Conservation (phyloP, 2,113 vertebrate genomes). For the Sinocyclocheilus maitianheensis region DNA sequence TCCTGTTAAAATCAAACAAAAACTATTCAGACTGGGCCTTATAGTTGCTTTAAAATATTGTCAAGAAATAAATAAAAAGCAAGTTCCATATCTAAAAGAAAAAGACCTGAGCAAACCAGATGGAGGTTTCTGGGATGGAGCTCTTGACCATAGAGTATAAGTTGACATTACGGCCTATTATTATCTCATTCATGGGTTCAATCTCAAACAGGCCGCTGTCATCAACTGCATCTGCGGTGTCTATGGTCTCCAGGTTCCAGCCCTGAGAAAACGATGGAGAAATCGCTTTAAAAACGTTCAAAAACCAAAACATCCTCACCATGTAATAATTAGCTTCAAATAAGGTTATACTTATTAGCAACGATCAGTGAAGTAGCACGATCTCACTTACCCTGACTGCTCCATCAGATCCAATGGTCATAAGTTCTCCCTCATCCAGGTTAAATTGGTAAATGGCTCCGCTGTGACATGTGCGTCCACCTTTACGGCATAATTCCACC, state of each 20-base stretch:
- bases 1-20: constrained; percentile 75
- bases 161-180: constrained; percentile 81
- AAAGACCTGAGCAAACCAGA: constrained; percentile 90
- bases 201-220: constrained; percentile 80
- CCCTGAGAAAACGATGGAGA: constrained; percentile 68
- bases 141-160: constrained; percentile 85
- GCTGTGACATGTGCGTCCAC: constrained; percentile 77
- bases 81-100: background rate
- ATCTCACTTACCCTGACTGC: constrained; percentile 77
- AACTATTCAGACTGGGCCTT: background rate
- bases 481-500: constrained; percentile 83
- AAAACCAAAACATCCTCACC: background rate
- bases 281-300: background rate
- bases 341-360: background rate
- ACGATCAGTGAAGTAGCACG: background rate
- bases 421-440: constrained; percentile 86
- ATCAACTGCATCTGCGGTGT: constrained; percentile 77
- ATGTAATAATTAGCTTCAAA: background rate
- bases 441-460: constrained; percentile 84
- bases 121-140: constrained; percentile 67
- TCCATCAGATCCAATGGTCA: constrained; percentile 87
- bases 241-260: constrained; percentile 89
- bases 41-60: constrained; percentile 59
- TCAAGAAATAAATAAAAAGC: background rate
- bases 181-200: constrained; percentile 88